Base-by-base conservation (phyloP, 2,888 invertebrate species). In the Synergus itoensis region DNA sequence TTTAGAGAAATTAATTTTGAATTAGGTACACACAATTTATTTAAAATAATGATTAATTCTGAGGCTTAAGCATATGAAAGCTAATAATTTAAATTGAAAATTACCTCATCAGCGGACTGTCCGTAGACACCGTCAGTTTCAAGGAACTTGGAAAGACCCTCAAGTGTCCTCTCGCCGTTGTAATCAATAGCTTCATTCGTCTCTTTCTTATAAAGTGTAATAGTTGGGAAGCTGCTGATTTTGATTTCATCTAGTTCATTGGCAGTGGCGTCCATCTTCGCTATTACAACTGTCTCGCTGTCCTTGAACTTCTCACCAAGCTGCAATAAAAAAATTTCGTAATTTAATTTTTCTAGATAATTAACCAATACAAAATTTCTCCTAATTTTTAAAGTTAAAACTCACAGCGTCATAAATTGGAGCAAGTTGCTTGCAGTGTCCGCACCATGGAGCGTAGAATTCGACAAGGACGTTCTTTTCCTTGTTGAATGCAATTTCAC, bases 401-500 rank as follows among this genome's bases (percentile, higher is more conserved):
- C 85, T 73, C 87, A 93, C 93, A 85, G 92, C 92, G 82, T 99
- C 99, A 94, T 98, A 99, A 93, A 99, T 99, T 41, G 99, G 99
- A 78, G 94, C 97, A 89, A 99, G 94, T 92, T 99, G 98, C 92
- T 99, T 99, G 95, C 99, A 99, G 93, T 99, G 99, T 82, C 98
- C 99, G 93, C 97, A 98, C 99, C 99, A 99, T 82, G 99, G 99
- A 77, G 99, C 99, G 93, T 99, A 99, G 94, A 99, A 99, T 94
- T 99, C 99, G 84, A 99, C 99, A 80, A 99, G 95, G 76, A 99
- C 99, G 90, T 96, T 96, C 94, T 99, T 99, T 86, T 93, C 94
- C 88, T 94, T 94, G 92, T 99, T 96, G 85, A 97, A 95, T 76
- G 96, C 99, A 86, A 99, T 96, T 86, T 96, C 96, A 88, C 98